These are phyloP conservation scores for Formica aserva DNA, from an alignment of 2,888 invertebrate genomes.

Conservation along the genomic window DNA sequence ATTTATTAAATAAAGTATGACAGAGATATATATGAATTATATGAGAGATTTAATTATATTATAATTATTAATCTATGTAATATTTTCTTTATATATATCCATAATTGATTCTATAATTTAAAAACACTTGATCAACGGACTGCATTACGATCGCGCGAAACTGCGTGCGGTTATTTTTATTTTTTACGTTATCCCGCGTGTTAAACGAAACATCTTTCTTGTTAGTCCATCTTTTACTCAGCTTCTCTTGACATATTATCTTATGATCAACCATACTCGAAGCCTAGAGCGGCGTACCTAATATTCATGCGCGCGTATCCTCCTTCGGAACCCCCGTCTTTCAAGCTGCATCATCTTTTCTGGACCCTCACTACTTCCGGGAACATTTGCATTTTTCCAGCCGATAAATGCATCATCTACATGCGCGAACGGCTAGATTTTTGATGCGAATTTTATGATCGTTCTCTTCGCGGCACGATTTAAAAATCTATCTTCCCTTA, in stretches of 20 bases:
- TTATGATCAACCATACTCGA: constrained; percentile 69
- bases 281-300: constrained; percentile 59
- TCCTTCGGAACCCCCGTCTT: constrained; percentile 62
- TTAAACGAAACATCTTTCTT: constrained; percentile 49
- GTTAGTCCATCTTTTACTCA: constrained; percentile 61
- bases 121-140: neutral
- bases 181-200: constrained; percentile 49
- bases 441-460: constrained; percentile 35
- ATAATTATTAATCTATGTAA: neutral
- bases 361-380: constrained; percentile 59
- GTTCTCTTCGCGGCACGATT: constrained; percentile 8
- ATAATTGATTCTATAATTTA: neutral
- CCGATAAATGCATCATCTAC: constrained; percentile 21
- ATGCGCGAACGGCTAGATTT: constrained; percentile 5
- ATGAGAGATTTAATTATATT: neutral
- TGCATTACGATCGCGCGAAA: neutral
- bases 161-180: neutral
- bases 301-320: constrained; percentile 68
- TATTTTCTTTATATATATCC: neutral
- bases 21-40: neutral
- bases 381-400: constrained; percentile 47
- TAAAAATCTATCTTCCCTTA: neutral
- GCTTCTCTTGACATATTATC: constrained; percentile 72
- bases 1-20: neutral
- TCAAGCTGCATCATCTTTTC: constrained; percentile 56